Evolutionary conservation across 2,797 vertebrate species (phyloP).

Genomic region (Neostethus bicornis): DNA sequence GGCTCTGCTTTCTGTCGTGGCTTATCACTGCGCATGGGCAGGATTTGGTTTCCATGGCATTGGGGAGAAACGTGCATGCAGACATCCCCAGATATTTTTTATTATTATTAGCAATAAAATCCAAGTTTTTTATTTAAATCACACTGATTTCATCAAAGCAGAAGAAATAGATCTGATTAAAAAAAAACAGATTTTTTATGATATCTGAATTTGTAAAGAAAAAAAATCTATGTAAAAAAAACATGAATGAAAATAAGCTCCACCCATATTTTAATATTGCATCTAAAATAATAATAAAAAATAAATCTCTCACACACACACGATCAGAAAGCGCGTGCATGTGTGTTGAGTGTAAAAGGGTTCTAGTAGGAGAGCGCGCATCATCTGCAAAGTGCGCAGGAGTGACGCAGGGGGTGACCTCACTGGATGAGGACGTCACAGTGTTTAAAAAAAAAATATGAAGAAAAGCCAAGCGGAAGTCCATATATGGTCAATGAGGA

Average conservation of each 20-base stretch:
- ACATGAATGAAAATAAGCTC: no score
- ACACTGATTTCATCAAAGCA: no score
- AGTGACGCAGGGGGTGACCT: slow-evolving; percentile 83
- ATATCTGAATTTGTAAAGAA: no score
- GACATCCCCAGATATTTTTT: slow-evolving; percentile 21
- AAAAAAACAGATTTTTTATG: no score
- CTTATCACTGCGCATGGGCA: slow-evolving; percentile 71
- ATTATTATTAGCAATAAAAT: no score
- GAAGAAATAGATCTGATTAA: no score
- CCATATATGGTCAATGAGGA: slow-evolving; percentile 27
- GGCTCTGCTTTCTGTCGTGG: slow-evolving; percentile 30
- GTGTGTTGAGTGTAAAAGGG: slow-evolving; percentile 61
- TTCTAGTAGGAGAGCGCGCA: slow-evolving; percentile 80
- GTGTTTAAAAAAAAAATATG: slow-evolving; percentile 49
- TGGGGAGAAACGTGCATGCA: slow-evolving; percentile 56
- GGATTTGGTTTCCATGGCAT: slow-evolving; percentile 72
- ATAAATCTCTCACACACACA: no score
- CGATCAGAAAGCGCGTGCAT: slow-evolving; percentile 41
- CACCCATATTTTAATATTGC: no score
- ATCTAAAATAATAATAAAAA: no score
- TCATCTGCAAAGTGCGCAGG: slow-evolving; percentile 85
- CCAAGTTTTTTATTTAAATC: no score
- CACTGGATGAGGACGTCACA: slow-evolving; percentile 76
- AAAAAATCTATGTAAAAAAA: no score
- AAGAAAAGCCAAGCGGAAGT: slow-evolving; percentile 72